Conservation (phyloP, 2,113 vertebrate species). For the Poecilia latipinna region DNA sequence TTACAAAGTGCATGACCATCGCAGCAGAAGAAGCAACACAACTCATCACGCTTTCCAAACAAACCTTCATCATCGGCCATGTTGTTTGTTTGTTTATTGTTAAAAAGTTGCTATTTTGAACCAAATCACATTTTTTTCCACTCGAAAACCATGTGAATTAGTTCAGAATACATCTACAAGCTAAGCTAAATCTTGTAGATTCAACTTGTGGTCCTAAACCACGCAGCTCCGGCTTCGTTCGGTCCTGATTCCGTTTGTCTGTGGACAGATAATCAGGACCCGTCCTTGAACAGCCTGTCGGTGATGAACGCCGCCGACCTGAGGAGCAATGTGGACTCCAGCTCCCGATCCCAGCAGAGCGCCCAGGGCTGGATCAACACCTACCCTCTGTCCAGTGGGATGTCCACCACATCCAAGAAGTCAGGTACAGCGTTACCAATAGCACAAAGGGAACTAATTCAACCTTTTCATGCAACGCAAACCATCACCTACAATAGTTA, state of each 20-base stretch:
- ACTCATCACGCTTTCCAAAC: conserved; percentile 48
- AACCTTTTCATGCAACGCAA: background rate
- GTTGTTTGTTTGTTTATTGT: conserved; percentile 26
- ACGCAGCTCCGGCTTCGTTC: background rate
- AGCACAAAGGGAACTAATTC: background rate
- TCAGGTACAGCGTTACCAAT: conserved; percentile 81
- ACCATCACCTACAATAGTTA: background rate
- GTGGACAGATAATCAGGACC: conserved; percentile 91
- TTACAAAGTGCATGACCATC: conserved; percentile 73
- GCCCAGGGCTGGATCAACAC: conserved; percentile 98
- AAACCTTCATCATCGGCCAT: conserved; percentile 53
- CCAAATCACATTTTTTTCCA: too few species aligned
- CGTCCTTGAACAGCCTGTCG: conserved; percentile 84
- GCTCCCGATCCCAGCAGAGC: conserved; percentile 90
- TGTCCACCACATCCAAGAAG: conserved; percentile 98
- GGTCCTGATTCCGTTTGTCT: conserved; percentile 22
- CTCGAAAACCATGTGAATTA: background rate
- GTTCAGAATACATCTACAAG: background rate
- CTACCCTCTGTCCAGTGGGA: conserved; percentile 95
- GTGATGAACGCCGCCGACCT: conserved; percentile 85
- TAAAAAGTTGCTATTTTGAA: background rate
- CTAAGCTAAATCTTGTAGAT: background rate
- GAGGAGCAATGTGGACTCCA: conserved; percentile 90
- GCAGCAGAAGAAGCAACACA: conserved; percentile 35
- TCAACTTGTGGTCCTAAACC: too few species aligned